Evolutionary conservation across 1,140 invertebrate species (phyloP), one percentile per base, ranked within the genome.

Genomic region (Scylla paramamosain): DNA sequence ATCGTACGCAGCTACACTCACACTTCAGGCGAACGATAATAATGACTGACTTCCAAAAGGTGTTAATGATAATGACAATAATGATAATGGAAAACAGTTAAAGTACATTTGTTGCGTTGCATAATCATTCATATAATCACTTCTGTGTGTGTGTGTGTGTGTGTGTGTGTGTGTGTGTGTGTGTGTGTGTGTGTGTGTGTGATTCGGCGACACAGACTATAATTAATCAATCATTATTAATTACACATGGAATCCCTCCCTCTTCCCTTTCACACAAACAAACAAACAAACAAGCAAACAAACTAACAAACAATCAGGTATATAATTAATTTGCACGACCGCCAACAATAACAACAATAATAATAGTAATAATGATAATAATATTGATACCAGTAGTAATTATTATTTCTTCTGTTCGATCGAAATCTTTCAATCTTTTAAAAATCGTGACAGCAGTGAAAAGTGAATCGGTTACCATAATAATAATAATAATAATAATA

Each of bases 151-250:
- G 84, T 86, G 39, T 28, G n/a, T 59, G 59, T 93, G 67, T 86
- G 28, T 48, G 32, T 93, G 39, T 59, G 39, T 46, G 77, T 88
- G 77, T 93, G 93, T 90, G 48, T 90, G 39, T 90, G 48, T 46
- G 48, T 90, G 28, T 90, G 39, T 90, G 48, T 90, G 28, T 48
- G 48, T 90, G 28, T 48, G 48, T 25, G 28, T 90, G 28, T 77
- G 67, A n/a, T 77, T 77, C 67, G 25, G 67, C 67, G 67, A 77
- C 67, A 77, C 67, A 77, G 67, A 77, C 67, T 77, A 77, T 77
- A 77, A 77, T 77, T 77, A 77, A 77, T 77, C n/a, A 25, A 77
- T 77, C 67, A 77, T 77, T 77, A 77, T 77, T 77, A n/a, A n/a
- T 77, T 77, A 77, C 67, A 77, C 67, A 77, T 77, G 67, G 10